Base-by-base conservation (phyloP, 1,140 invertebrate genomes). In the Augochlora pura region DNA sequence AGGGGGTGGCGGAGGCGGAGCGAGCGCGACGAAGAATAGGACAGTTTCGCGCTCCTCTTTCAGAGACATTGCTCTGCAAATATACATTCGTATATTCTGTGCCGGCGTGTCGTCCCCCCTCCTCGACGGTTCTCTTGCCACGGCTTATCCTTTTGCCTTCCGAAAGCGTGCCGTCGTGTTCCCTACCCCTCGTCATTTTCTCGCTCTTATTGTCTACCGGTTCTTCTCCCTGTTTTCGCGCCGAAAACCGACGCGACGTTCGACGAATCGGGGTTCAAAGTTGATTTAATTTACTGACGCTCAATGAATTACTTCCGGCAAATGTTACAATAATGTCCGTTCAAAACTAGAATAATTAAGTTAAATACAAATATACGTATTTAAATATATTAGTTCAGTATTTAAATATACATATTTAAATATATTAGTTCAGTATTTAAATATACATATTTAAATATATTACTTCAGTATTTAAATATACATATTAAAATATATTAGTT, bases 41-140 rank as follows among this genome's bases (percentile, higher is more conserved):
- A 73, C 65, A 73, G 52, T 77, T 66, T 52, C 59, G 68, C 60
- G 72, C 54, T 85, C 69, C 81, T 80, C 77, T 86, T 86, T 86
- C 84, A 83, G 69, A 68, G 67, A 80, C 73, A 63, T 69, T 38
- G 46, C 63, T 75, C 70, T 82, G 67, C 67, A 80, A 84, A 85
- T 86, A 82, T 81, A 81, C 54, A 63, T 63, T 46, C 74, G 71
- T 68, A 69, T 46, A 83, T 80, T 80, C 67, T 68, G 57, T 62
- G 60, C 27, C 73, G 57, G 64, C 59, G 59, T 74, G 67, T 72
- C 63, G 49, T 60, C 57, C 57, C 64, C 60, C n/a, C n/a, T n/a
- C n/a, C n/a, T n/a, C n/a, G n/a, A 64, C 74, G 18, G 27, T 66
- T 42, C 2, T 38, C n/a, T 38, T 21, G 5, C 67, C 63, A 59